Evolutionary conservation across 2,113 vertebrate genomes (phyloP).

Genomic region (Cyanoderma ruficeps): DNA sequence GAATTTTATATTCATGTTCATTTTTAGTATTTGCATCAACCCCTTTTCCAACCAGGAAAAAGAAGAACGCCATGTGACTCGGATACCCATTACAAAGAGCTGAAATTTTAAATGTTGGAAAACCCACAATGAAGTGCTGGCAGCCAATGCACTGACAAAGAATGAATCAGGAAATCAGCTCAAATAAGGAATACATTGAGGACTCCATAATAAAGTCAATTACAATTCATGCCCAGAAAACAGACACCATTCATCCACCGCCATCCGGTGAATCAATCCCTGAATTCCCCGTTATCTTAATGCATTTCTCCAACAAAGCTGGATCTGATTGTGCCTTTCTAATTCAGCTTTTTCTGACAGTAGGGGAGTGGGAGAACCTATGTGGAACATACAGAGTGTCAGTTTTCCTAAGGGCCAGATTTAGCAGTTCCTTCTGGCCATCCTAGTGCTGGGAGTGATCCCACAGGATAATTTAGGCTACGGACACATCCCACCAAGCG

Average conservation of each 20-base stretch:
- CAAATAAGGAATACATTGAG: constrained; percentile 60
- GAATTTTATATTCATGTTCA: neutral
- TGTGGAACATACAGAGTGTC: neutral
- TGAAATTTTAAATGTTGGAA: constrained; percentile 25
- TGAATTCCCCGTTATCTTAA: neutral
- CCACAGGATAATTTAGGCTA: neutral
- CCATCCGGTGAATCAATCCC: constrained; percentile 17
- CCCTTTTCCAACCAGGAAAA: neutral
- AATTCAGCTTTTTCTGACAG: neutral
- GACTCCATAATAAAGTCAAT: constrained; percentile 41
- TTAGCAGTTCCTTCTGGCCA: neutral
- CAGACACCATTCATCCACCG: constrained; percentile 43
- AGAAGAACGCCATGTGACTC: neutral
- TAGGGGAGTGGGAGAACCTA: neutral
- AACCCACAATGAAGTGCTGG: constrained; percentile 13
- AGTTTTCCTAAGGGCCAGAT: neutral
- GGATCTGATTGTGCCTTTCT: neutral
- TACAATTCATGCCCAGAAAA: constrained; percentile 58
- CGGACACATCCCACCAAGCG: neutral
- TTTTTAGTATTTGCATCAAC: neutral
- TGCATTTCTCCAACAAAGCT: neutral
- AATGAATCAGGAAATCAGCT: constrained; percentile 57
- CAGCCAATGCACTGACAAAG: constrained; percentile 2
- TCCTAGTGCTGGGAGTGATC: neutral
- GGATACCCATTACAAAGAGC: neutral